Percentiles rank a stretch among this genome's conserved stretches.
Evolutionary conservation across 2,888 invertebrate species (phyloP).

Genomic region (Apamea anceps): DNA sequence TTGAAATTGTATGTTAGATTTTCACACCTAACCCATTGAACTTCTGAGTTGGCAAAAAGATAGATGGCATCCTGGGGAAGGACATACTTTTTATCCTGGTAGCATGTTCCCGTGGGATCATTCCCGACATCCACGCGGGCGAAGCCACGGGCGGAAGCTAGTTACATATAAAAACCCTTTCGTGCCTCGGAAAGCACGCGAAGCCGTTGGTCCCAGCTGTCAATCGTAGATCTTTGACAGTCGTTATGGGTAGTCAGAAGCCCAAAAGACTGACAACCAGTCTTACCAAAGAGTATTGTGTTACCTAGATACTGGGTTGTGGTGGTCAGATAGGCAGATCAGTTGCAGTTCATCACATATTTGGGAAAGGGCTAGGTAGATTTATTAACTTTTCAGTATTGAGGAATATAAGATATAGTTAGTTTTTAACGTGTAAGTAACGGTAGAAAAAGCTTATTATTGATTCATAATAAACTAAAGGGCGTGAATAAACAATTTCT

Average conservation of each 20-base stretch:
- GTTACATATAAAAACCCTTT: too few relatives aligned
- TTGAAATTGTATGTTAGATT: too few relatives aligned
- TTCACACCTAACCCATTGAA: too few relatives aligned
- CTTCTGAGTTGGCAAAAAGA: too few relatives aligned
- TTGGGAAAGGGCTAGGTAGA: too few relatives aligned
- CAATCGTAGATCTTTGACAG: background rate
- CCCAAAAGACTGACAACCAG: background rate
- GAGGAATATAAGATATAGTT: background rate
- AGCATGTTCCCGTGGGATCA: too few relatives aligned
- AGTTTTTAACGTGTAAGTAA: background rate
- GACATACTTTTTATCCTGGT: too few relatives aligned
- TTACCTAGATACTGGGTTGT: background rate
- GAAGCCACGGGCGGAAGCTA: too few relatives aligned
- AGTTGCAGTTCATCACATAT: too few relatives aligned
- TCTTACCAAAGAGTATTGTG: background rate
- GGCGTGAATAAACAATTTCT: slow-evolving; percentile 31
- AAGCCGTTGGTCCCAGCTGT: background rate
- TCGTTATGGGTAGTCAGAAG: background rate
- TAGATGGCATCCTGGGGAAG: too few relatives aligned
- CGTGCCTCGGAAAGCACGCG: background rate
- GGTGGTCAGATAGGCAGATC: too few relatives aligned
- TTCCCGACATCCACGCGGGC: too few relatives aligned
- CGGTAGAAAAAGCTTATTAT: background rate
- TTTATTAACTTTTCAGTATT: background rate
- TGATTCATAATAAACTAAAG: slow-evolving; percentile 23